phyloP scores from a whole-genome alignment of 1,140 invertebrate genomes.

The Pantala flavescens region DNA sequence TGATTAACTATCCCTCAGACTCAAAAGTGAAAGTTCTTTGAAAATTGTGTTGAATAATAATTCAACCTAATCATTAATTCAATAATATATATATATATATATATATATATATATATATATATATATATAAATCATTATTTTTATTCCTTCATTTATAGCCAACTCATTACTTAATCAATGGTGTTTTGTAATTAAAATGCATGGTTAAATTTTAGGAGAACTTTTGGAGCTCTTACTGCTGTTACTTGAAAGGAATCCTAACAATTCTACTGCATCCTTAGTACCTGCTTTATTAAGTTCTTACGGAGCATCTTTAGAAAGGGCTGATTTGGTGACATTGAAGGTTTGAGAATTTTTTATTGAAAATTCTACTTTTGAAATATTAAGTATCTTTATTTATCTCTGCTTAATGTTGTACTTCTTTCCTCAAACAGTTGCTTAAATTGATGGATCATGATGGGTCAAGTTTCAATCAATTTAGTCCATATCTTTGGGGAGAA shows the following conservation, averaged over 20 bases:
- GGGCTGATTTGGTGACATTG: conserved; percentile 51
- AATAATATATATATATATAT: too few species aligned
- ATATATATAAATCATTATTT: too few species aligned
- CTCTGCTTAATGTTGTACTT: conserved; percentile 11
- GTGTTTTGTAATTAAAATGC: too few species aligned
- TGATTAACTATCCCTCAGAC: too few species aligned
- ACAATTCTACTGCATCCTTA: conserved; percentile 48
- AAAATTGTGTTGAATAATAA: too few species aligned
- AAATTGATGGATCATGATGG: conserved; percentile 49
- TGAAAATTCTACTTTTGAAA: not conserved
- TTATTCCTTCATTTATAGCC: too few species aligned
- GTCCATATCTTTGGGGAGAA: conserved; percentile 69
- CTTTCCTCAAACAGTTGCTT: conserved; percentile 36
- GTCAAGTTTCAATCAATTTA: conserved; percentile 49
- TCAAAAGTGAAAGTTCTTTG: too few species aligned
- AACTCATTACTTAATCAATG: too few species aligned
- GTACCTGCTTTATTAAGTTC: conserved; percentile 58
- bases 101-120: too few species aligned
- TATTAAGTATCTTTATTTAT: not conserved
- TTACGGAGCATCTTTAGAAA: conserved; percentile 52
- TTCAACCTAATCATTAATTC: too few species aligned
- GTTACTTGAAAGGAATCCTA: conserved; percentile 46
- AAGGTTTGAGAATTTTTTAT: conserved; percentile 28
- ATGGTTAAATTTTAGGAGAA: not conserved
- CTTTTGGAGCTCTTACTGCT: conserved; percentile 45